Evolutionary conservation across 2,113 vertebrate genomes (phyloP), one percentile per base, ranked within the genome.

Genomic region (Ceyx cyanopectus): DNA sequence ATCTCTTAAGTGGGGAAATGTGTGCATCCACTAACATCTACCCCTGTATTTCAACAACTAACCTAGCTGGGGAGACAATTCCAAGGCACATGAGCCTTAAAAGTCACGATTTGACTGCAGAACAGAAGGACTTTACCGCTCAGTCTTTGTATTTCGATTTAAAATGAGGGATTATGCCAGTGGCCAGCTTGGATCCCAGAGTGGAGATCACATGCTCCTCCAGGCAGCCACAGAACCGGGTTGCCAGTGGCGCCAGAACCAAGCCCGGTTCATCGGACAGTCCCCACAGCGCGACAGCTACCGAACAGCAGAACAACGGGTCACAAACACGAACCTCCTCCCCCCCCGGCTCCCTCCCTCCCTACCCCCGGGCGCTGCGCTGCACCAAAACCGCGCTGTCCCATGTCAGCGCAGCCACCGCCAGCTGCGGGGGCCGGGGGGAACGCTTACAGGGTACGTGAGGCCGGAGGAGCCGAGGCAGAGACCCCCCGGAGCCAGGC

Each of bases 231-330:
- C 46, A 7, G 3, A 4, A 43, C 0, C 3, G 2, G 29, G 8
- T 0, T 12, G 19, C 15, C 13, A 0, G 5, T 4, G 9, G 1
- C 1, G 68, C 24, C 27, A 2, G 18, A 29, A 6, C 19, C 24
- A 3, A 7, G 9, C 1, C 34, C 6, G 65, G 4, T 30, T 2
- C 40, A 8, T 1, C 0, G 10, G 58, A 2, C 53, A 14, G 2
- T 1, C 7, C 66, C 79, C 7, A n/a, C 45, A 5, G 19, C 13
- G 1, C 1, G 30, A 24, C 32, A 24, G 2, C 2, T 5, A 24
- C 1, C 22, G 5, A 30, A 5, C 2, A 17, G 32, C 23, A 29
- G 11, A 9, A 32, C 3, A 8, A 8, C 1, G 2, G 2, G 26
- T 7, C 20, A 50, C 30, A 62, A 56, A 6, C 7, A 19, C 21